Percentiles rank a stretch among this genome's conserved stretches.
phyloP scores from a whole-genome alignment of 1,140 invertebrate species.

The Tetranychus cinnabarinus region DNA sequence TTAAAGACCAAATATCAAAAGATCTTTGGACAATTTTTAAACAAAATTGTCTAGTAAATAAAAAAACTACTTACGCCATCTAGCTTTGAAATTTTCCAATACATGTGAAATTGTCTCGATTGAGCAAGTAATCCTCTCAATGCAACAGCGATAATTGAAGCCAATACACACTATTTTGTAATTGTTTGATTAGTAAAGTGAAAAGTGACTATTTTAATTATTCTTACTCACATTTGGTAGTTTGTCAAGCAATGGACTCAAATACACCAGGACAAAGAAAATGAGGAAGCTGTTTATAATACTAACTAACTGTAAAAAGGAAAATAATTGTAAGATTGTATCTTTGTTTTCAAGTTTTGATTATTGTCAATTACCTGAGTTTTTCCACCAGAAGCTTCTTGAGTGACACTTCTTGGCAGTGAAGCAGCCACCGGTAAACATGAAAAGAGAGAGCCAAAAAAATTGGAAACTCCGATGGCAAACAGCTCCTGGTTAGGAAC shows the following conservation, averaged over 20 bases:
- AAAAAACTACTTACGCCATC: conserved; percentile 20
- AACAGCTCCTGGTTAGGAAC: conserved; percentile 62
- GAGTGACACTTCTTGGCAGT: conserved; percentile 29
- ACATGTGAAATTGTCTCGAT: conserved; percentile 19
- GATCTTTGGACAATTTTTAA: too few relatives aligned
- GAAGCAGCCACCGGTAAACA: conserved; percentile 62
- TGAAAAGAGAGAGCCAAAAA: conserved; percentile 46
- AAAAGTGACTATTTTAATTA: neutral
- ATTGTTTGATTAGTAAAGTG: neutral
- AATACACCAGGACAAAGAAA: conserved; percentile 25
- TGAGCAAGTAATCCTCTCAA: conserved; percentile 24
- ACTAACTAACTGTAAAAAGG: conserved; percentile 19
- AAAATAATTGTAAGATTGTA: too few relatives aligned
- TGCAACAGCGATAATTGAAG: conserved; percentile 27
- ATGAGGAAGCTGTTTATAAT: conserved; percentile 25
- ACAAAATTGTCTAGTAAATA: too few relatives aligned
- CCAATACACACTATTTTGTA: conserved; percentile 19
- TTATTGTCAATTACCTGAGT: conserved; percentile 10
- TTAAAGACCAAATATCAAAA: neutral
- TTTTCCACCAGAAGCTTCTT: conserved; percentile 15
- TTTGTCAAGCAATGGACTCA: conserved; percentile 22
- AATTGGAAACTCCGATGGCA: conserved; percentile 7
- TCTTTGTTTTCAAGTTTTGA: neutral
- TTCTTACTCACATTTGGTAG: conserved; percentile 17
- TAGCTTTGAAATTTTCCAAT: conserved; percentile 22